Percentiles rank a stretch among this genome's conserved stretches.
Conservation (phyloP, 2,113 vertebrate genomes). For the Porphyrio hochstetteri region DNA sequence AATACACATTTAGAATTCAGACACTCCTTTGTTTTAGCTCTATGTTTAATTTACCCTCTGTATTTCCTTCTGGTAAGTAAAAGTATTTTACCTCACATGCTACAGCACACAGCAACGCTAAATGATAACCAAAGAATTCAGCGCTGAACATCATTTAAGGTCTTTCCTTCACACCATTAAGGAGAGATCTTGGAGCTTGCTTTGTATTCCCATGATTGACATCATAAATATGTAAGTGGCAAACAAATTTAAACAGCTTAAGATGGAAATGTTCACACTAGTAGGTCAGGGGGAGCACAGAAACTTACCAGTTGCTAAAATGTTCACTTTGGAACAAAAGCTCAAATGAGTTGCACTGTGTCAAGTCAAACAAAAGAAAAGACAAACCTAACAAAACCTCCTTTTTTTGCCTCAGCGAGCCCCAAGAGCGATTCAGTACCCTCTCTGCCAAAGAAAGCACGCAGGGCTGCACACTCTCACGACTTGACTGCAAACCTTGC, state of each 20-base stretch:
- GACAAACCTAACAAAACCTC: conserved; percentile 22
- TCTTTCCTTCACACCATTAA: not conserved
- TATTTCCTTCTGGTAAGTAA: not conserved
- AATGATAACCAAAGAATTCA: not conserved
- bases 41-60: not conserved
- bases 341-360: not conserved
- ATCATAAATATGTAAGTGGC: not conserved
- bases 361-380: conserved; percentile 18
- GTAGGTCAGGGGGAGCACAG: not conserved
- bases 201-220: not conserved
- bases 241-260: conserved; percentile 6
- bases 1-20: not conserved
- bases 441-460: not conserved
- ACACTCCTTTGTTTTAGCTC: not conserved
- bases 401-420: conserved; percentile 22
- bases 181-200: not conserved
- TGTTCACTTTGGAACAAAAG: conserved; percentile 16
- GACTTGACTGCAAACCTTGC: not conserved
- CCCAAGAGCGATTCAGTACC: not conserved
- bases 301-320: conserved; percentile 3
- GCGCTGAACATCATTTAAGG: not conserved
- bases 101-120: not conserved
- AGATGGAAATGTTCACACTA: not conserved
- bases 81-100: not conserved
- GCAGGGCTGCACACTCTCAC: not conserved